Evolutionary conservation across 2,113 vertebrate genomes (phyloP), one percentile per base, ranked within the genome.

Genomic region (Rhadina sibilatrix): DNA sequence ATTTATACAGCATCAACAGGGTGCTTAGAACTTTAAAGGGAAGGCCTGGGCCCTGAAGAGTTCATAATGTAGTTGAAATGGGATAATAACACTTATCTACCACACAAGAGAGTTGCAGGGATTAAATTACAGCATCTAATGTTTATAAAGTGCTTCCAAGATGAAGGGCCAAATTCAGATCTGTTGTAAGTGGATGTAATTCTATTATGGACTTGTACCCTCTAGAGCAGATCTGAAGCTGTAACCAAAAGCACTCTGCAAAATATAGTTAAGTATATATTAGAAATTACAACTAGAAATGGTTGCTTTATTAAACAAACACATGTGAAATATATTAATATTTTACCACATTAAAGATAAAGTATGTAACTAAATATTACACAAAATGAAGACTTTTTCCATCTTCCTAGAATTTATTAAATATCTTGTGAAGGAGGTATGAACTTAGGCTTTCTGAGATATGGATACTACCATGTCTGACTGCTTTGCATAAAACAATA

Each of bases 51-150:
- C 93, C 96, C 92, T 92, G 76, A 97, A 96, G 93, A 97, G 90
- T 90, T 96, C 90, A 96, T 96, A 96, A 96, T 96, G 94, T 75
- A 97, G 93, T 90, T 83, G 93, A 95, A 96, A 97, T 97, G 92
- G 96, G 96, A 97, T 97, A 96, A 97, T 96, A 97, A 94, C 93
- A 96, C 96, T 97, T 97, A 97, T 96, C 94, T 94, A 71, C 90
- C 83, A 93, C 88, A 94, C 96, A 95, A 88, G 94, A 96, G 93
- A 97, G 90, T 96, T 97, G 90, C 74, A 49, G 60, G 85, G 93
- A 96, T 97, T 96, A 96, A 96, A 97, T 96, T 96, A 96, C 92
- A 89, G 90, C 87, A 90, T 91, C 92, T 96, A 97, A 97, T 97
- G 95, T 97, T 96, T 97, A 96, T 92, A 96, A 95, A 96, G 93